Evolutionary conservation across 1,140 invertebrate genomes (phyloP), one percentile per base, ranked within the genome.

Genomic region (Bombus consobrinus): DNA sequence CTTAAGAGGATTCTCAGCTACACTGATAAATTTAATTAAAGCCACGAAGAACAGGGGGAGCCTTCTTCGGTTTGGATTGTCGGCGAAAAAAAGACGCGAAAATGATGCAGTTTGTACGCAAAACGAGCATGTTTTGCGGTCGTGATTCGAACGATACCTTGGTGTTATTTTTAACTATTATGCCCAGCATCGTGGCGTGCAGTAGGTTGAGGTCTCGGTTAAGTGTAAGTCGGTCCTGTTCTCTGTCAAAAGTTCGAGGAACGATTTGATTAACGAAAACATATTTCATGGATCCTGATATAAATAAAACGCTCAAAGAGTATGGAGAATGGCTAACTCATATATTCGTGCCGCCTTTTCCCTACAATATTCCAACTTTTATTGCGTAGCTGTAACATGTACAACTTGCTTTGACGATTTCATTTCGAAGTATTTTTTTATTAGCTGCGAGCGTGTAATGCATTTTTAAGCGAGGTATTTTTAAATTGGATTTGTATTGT

Each of bases 101-200:
- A 25, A 43, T 25, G 47, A 68, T 39, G 53, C n/a, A 13, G 34
- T 79, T 82, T 64, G 6, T 41, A 15, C 32, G 74, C 73, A n/a
- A 62, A 85, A 85, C 39, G 18, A 15, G 66, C 62, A 18, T 47
- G 76, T 39, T 28, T 43, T 12, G 18, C 22, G 41, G 25, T 74
- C 47, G 47, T 37, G 57, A 41, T 87, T 89, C 75, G 71, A n/a
- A 62, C 28, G 75, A 78, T 84, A 89, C 75, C 80, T 83, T 84
- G 62, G 47, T 59, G 78, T 84, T 90, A 90, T 90, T 90, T 90
- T 90, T 87, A 89, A 90, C 85, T 84, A 76, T 89, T 89, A 89
- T 84, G 77, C 84, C 76, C 68, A 39, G 64, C 75, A 34, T 41
- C 28, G 59, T 39, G 59, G 79, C 74, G 75, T 82, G 75, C 69